Evolutionary conservation across 2,113 vertebrate species (phyloP).

Genomic region (Anoura caudifer): DNA sequence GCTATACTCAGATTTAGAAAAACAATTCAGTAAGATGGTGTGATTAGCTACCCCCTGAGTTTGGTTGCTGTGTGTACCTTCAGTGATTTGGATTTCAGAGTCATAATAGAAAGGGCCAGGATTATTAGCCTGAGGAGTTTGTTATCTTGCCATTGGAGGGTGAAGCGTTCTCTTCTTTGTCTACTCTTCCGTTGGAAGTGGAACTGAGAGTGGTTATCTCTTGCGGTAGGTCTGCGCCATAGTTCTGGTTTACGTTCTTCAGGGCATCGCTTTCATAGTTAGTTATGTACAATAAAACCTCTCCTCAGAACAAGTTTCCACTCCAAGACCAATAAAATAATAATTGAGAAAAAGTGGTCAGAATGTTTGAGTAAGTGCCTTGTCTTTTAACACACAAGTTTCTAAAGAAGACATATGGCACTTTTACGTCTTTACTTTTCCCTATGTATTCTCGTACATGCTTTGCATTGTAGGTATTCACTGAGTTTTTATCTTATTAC

Average conservation of each 20-base stretch:
- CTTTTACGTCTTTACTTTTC: background rate
- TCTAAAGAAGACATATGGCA: background rate
- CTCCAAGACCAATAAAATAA: background rate
- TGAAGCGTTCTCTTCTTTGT: background rate
- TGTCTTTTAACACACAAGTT: background rate
- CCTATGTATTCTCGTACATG: background rate
- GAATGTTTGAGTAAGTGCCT: constrained; percentile 17
- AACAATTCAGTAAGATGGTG: background rate
- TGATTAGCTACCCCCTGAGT: background rate
- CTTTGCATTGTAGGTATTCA: background rate
- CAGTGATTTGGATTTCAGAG: background rate
- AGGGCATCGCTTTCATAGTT: background rate
- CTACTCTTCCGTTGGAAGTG: background rate
- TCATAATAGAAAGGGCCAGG: background rate
- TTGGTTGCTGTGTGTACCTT: background rate
- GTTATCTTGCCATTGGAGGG: background rate
- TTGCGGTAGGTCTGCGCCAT: background rate
- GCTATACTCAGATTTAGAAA: constrained; percentile 28
- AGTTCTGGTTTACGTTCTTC: background rate
- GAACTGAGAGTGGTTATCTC: background rate
- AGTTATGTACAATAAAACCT: background rate
- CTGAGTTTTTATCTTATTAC: background rate
- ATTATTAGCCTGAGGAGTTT: background rate
- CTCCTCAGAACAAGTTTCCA: background rate
- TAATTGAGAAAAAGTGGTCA: background rate